phyloP scores from a whole-genome alignment of 2,797 vertebrate species.

The Chanos chanos region DNA sequence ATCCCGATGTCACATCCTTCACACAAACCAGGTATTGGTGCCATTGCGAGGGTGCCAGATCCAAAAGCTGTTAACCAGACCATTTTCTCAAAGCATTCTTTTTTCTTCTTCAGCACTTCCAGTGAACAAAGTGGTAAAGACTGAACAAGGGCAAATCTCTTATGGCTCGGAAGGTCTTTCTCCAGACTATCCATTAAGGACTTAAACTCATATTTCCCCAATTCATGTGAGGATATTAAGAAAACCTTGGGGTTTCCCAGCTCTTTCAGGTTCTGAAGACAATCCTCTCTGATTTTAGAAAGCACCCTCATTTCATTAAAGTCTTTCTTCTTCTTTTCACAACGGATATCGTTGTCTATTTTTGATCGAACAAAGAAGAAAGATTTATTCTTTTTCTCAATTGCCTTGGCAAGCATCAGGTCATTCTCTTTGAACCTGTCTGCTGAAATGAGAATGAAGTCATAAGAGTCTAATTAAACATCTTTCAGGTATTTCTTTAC shows the following conservation, averaged over 20 bases:
- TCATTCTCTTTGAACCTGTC: slow-evolving; percentile 65
- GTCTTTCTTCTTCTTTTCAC: slow-evolving; percentile 31
- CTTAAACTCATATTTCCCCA: slow-evolving; percentile 29
- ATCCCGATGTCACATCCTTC: background rate
- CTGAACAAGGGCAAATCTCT: slow-evolving; percentile 13
- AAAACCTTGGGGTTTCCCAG: slow-evolving; percentile 23
- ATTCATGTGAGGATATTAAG: slow-evolving; percentile 23
- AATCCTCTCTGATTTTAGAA: slow-evolving; percentile 53
- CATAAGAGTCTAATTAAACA: slow-evolving; percentile 63
- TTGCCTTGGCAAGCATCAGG: slow-evolving; percentile 59
- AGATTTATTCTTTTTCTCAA: slow-evolving; percentile 60
- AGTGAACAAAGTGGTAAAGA: slow-evolving; percentile 22
- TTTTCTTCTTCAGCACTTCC: slow-evolving; percentile 13
- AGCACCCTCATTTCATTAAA: slow-evolving; percentile 47
- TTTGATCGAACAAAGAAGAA: slow-evolving; percentile 76
- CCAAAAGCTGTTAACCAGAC: slow-evolving; percentile 14
- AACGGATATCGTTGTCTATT: slow-evolving; percentile 60
- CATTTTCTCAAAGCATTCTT: background rate
- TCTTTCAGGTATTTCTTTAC: slow-evolving; percentile 62
- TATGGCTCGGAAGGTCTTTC: slow-evolving; percentile 10
- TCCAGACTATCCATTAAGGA: slow-evolving; percentile 7
- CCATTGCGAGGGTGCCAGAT: background rate
- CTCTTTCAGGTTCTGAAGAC: slow-evolving; percentile 14
- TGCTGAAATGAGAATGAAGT: slow-evolving; percentile 67
- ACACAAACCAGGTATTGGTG: background rate